Evolutionary conservation across 23 tunicate species (phyloP).

Genomic region (Styela clava): DNA sequence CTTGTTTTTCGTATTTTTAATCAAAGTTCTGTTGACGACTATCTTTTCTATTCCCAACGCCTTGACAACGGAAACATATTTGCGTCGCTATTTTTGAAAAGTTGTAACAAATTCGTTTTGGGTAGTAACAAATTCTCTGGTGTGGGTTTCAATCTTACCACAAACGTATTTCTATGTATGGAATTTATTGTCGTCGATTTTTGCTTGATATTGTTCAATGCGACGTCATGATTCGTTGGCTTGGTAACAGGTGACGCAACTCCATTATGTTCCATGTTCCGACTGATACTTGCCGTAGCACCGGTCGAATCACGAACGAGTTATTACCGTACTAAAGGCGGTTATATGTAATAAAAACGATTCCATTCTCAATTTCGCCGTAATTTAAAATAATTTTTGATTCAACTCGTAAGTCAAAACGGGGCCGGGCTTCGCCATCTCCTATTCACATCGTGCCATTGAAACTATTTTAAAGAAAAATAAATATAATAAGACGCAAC

Average conservation of each 20-base stretch:
- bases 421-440: too few species aligned
- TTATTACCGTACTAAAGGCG: too few species aligned
- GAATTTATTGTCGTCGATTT: too few species aligned
- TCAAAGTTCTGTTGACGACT: constrained; percentile 10
- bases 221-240: neutral
- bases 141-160: constrained; percentile 18
- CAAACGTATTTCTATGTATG: constrained; percentile 12
- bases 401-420: too few species aligned
- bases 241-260: neutral
- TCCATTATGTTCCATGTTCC: neutral
- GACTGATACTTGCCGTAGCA: neutral
- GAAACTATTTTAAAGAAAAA: too few species aligned
- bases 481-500: too few species aligned
- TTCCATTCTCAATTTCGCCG: too few species aligned
- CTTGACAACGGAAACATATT: constrained; percentile 16
- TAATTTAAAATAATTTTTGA: too few species aligned
- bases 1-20: constrained; percentile 2
- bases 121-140: neutral
- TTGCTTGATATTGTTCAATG: neutral
- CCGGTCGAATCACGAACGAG: too few species aligned
- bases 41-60: constrained; percentile 17
- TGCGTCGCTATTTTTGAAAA: constrained; percentile 3
- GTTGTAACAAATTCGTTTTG: constrained; percentile 11
- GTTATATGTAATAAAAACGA: too few species aligned
- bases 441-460: too few species aligned